Base-by-base conservation (phyloP, 2,888 invertebrate species). In the Nemotelus pantherinus region DNA sequence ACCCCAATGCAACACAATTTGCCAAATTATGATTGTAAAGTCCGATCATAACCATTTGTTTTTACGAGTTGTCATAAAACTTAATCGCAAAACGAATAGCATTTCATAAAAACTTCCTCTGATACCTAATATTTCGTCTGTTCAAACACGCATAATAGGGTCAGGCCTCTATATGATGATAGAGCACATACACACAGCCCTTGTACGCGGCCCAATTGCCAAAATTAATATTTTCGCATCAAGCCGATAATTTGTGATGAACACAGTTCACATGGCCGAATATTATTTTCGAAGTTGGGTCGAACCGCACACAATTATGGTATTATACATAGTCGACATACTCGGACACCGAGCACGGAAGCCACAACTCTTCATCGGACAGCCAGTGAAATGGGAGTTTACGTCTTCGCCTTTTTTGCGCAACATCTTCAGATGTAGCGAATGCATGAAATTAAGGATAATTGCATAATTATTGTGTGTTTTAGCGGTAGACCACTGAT, bases 1-100 rank as follows among this genome's bases (percentile, higher is more conserved):
- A 74, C 63, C 48, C 48, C 41, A 43, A 2, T 10, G 2, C 71
- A 55, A 71, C 57, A 57, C 44, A 74, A 74, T 74, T 74, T 74
- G 3, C 58, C 4, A 63, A 74, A 74, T 74, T 57, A 63, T 48
- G 10, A 57, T 72, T 41, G 41, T 74, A 76, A 77, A 77, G 68
- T 65, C 25, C 77, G 53, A 70, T 67, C 76, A 72, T 77, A 57
- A 77, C 71, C 74, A 79, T 79, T 79, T 72, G 74, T 68, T 77
- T 74, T 77, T 79, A 77, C 57, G 74, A 53, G 4, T 41, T 6
- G 43, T 63, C 63, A 68, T 79, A 79, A 79, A 79, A 79, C 44
- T 77, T 79, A 79, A 79, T 79, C 72, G 78, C 57, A 64, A 74
- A 72, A 39, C 25, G 45, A 67, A 67, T 44, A 48, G 48, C 67